Percentiles rank a stretch among this genome's conserved stretches.
phyloP scores from a whole-genome alignment of 2,113 vertebrate genomes.

The Malurus alboscapulatus region DNA sequence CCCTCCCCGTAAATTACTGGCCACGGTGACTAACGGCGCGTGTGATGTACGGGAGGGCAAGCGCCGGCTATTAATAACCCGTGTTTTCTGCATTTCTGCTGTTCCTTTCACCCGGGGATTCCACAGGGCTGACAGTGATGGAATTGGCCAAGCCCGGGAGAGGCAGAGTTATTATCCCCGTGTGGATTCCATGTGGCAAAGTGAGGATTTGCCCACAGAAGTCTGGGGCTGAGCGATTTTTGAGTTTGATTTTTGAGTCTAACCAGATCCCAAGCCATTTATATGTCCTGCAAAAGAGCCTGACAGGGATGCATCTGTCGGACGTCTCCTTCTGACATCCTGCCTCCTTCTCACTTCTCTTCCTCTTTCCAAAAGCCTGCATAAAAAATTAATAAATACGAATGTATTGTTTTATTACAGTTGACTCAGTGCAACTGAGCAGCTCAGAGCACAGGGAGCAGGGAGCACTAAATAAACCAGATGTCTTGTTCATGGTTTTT shows the following conservation, averaged over 20 bases:
- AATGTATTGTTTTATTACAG: constrained; percentile 41
- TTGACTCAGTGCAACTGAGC: constrained; percentile 3
- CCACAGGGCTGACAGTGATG: constrained; percentile 33
- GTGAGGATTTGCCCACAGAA: not conserved
- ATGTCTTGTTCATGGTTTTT: not conserved
- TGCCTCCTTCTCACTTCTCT: not conserved
- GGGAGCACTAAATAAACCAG: constrained; percentile 14
- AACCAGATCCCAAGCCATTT: not conserved
- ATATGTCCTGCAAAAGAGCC: not conserved
- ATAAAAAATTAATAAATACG: constrained; percentile 45
- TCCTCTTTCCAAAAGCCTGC: constrained; percentile 23
- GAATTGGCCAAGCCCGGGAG: constrained; percentile 14
- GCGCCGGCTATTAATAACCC: constrained; percentile 51
- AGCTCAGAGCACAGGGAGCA: constrained; percentile 18
- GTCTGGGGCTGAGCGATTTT: not conserved
- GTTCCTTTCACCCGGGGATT: constrained; percentile 45
- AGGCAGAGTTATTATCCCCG: constrained; percentile 22
- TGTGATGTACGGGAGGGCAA: constrained; percentile 39
- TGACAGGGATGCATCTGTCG: not conserved
- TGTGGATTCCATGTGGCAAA: not conserved
- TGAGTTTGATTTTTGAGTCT: not conserved
- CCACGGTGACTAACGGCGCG: constrained; percentile 18
- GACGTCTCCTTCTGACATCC: not conserved
- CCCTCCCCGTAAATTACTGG: constrained; percentile 36
- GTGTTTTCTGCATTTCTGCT: constrained; percentile 28